Evolutionary conservation across 2,888 invertebrate species (phyloP).

Genomic region (Philereme vetulata): DNA sequence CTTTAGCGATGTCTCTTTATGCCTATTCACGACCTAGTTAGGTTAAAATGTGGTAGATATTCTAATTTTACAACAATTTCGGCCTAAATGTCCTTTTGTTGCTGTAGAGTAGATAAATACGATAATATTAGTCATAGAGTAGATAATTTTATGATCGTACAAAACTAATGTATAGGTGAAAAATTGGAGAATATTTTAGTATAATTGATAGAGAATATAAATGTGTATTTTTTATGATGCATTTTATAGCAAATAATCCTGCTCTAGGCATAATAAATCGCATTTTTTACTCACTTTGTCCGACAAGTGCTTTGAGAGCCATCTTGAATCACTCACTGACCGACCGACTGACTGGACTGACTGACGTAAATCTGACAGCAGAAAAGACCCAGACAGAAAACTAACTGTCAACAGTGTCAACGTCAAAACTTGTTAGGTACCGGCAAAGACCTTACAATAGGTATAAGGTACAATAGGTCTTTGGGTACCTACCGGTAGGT

Average conservation of each 20-base stretch:
- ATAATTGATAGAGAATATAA: constrained; percentile 3
- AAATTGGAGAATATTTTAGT: neutral
- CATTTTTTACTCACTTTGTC: constrained; percentile 89
- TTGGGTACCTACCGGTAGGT: no score
- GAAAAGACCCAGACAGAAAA: no score
- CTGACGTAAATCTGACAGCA: constrained; percentile 10
- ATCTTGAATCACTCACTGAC: constrained; percentile 84
- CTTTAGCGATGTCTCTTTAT: neutral
- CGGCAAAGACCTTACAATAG: no score
- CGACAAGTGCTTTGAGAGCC: constrained; percentile 94
- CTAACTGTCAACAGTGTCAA: constrained; percentile 12
- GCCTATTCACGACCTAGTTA: neutral
- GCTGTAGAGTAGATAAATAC: constrained; percentile 30
- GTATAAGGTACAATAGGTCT: no score
- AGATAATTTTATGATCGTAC: constrained; percentile 30
- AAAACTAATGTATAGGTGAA: neutral
- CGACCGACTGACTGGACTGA: constrained; percentile 40
- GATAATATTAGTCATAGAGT: constrained; percentile 59
- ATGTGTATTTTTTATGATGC: neutral
- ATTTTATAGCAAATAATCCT: neutral
- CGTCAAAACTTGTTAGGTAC: neutral
- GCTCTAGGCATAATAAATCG: constrained; percentile 29
- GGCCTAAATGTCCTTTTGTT: neutral
- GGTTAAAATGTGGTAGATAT: neutral
- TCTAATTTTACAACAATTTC: neutral